phyloP scores from a whole-genome alignment of 2,888 invertebrate genomes.

The Argynnis bischoffii region DNA sequence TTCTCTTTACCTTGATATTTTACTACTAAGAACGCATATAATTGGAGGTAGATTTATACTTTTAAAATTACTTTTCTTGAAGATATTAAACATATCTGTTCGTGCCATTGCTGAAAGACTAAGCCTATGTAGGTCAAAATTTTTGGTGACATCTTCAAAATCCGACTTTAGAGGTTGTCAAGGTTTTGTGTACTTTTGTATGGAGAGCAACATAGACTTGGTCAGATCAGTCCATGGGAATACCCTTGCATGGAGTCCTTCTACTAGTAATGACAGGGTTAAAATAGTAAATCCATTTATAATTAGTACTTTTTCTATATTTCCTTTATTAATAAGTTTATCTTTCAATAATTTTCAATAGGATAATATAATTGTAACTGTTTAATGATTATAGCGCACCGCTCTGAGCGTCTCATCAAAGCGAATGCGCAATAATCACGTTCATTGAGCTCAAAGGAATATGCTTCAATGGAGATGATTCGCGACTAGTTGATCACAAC shows the following conservation, averaged over 20 bases:
- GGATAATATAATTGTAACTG: background rate
- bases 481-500: conserved; percentile 20
- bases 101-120: background rate
- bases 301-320: too few relatives aligned
- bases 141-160: too few relatives aligned
- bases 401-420: conserved; percentile 6
- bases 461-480: conserved; percentile 27
- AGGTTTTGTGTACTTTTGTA: too few relatives aligned
- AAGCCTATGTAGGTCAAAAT: too few relatives aligned
- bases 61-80: background rate
- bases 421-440: conserved; percentile 18
- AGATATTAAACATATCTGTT: too few relatives aligned
- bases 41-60: background rate
- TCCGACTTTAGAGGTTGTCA: too few relatives aligned
- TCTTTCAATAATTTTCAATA: background rate
- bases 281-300: too few relatives aligned
- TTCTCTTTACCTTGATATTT: conserved; percentile 6
- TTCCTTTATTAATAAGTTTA: too few relatives aligned
- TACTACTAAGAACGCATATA: background rate
- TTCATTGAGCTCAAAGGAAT: conserved; percentile 33
- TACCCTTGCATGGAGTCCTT: too few relatives aligned
- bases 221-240: too few relatives aligned
- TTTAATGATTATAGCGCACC: background rate
- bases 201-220: too few relatives aligned
- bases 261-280: too few relatives aligned